Conservation (phyloP, 2,888 invertebrate species). For the Ormyrus labotus region DNA sequence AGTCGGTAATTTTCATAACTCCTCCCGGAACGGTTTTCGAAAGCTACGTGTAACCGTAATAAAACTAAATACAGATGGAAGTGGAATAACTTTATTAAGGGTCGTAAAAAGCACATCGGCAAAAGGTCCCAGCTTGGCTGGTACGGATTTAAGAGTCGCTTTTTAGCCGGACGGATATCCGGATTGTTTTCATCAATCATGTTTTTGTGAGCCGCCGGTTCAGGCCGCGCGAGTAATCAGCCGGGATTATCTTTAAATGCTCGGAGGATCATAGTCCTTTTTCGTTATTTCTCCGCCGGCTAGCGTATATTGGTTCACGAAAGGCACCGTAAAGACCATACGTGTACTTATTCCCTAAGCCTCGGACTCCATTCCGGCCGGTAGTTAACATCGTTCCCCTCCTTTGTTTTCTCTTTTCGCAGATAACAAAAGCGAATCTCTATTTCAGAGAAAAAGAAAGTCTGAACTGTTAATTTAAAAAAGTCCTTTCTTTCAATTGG, state of each 20-base stretch:
- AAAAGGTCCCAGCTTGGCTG: not conserved
- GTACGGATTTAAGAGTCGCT: constrained; percentile 37
- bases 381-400: constrained; percentile 28
- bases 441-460: too few species aligned
- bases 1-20: too few species aligned
- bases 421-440: not conserved
- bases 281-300: constrained; percentile 18
- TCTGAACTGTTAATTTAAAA: too few species aligned
- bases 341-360: constrained; percentile 48
- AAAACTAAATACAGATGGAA: constrained; percentile 19
- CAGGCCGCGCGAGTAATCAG: constrained; percentile 56
- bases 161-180: constrained; percentile 23
- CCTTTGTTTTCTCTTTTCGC: not conserved
- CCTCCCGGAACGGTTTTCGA: too few species aligned
- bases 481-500: too few species aligned
- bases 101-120: constrained; percentile 28
- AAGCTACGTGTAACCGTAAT: not conserved
- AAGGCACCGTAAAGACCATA: constrained; percentile 43
- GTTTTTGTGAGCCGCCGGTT: constrained; percentile 43
- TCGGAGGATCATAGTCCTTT: constrained; percentile 32
- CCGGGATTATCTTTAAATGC: constrained; percentile 61
- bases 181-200: constrained; percentile 63
- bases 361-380: constrained; percentile 29
- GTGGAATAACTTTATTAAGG: not conserved
- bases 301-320: constrained; percentile 39